Base-by-base conservation (phyloP, 2,113 vertebrate genomes). In the Sander vitreus region DNA sequence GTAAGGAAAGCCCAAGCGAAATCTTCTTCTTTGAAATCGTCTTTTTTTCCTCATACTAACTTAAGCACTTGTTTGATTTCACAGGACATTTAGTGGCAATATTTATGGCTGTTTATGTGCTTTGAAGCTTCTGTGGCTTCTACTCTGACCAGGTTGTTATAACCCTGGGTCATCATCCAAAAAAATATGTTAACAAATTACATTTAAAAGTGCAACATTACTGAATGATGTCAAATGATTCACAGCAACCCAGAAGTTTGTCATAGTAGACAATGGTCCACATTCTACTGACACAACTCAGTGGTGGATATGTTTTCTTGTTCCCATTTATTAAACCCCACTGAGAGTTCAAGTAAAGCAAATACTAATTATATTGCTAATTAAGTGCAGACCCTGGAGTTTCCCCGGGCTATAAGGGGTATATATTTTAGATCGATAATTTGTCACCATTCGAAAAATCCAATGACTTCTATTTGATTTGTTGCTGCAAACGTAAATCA, bases 281-380 rank as follows among this genome's bases (percentile, higher is more conserved):
- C 21, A 63, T 88, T 89, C 67, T 50, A 75, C 77, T 53, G 72
- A 62, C 67, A 83, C 75, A 76, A 76, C 64, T 90, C 81, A 60
- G 76, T 84, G 71, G 76, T 89, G 74, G 84, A 92, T 88, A 78
- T 93, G 87, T 92, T 89, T 87, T 92, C 84, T 92, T 88, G 84
- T 91, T 92, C 78, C 78, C 84, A 93, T 92, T 93, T 91, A 94
- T 95, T 92, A 81, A 85, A 89, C 73, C 87, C 90, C 81, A 90
- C 85, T 83, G 89, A 93, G 90, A 93, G 91, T 83, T 86, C 90
- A 79, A 90, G 89, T 88, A 93, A 93, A 93, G 91, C 90, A 92
- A 91, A 90, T 92, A 92, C 92, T 94, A 94, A 94, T 93, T 95
- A 95, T 93, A 89, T 85, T 90, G 91, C 92, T 94, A 94, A 95